Percentiles rank a stretch among this genome's conserved stretches.
phyloP scores from a whole-genome alignment of 1,140 invertebrate species.

The Acromyrmex echinatior region DNA sequence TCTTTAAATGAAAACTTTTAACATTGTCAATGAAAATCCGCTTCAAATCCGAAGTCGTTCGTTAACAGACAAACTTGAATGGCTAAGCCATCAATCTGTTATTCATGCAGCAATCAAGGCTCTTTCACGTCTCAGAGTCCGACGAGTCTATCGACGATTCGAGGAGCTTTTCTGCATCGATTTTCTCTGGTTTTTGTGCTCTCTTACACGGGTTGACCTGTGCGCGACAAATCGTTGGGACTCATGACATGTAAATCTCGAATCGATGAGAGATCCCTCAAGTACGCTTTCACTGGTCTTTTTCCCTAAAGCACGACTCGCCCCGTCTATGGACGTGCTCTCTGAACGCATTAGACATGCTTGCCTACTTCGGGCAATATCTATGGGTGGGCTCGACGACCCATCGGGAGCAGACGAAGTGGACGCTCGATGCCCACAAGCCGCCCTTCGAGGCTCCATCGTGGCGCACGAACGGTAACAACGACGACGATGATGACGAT shows the following conservation, averaged over 20 bases:
- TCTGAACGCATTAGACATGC: slow-evolving; percentile 76
- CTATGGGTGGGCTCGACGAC: slow-evolving; percentile 70
- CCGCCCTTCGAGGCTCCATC: slow-evolving; percentile 15
- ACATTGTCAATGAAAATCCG: background rate
- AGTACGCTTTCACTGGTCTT: background rate
- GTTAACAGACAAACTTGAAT: slow-evolving; percentile 1
- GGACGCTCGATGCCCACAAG: slow-evolving; percentile 64
- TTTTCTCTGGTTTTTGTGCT: slow-evolving; percentile 59
- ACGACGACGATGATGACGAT: background rate
- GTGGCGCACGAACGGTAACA: slow-evolving; percentile 4
- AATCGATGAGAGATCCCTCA: slow-evolving; percentile 47
- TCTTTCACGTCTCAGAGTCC: slow-evolving; percentile 46
- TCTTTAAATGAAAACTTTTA: background rate
- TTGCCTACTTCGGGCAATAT: slow-evolving; percentile 73
- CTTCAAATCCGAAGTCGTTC: background rate
- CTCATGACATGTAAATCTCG: slow-evolving; percentile 70
- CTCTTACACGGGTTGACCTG: slow-evolving; percentile 16
- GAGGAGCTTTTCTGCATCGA: slow-evolving; percentile 41
- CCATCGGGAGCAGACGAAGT: slow-evolving; percentile 18
- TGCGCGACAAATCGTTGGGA: slow-evolving; percentile 60
- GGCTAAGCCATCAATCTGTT: slow-evolving; percentile 20
- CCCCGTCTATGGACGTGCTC: slow-evolving; percentile 41
- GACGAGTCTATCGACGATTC: slow-evolving; percentile 9
- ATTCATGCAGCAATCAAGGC: slow-evolving; percentile 60
- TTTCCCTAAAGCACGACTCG: background rate